phyloP scores from a whole-genome alignment of 2,797 vertebrate genomes.

The Rhadinocentrus ornatus region DNA sequence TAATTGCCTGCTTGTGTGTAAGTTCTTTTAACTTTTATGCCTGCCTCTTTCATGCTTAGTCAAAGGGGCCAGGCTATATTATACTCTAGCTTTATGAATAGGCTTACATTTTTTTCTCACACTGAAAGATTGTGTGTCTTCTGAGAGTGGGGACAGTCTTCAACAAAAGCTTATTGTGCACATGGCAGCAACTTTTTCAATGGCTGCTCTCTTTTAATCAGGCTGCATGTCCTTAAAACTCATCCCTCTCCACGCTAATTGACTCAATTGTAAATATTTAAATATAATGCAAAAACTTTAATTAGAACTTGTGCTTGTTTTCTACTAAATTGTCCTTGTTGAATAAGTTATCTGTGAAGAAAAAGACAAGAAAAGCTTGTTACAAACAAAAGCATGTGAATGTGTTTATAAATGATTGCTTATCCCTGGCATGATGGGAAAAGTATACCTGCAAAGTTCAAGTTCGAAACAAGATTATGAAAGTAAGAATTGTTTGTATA shows the following conservation, averaged over 20 bases:
- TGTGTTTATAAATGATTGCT: conserved; percentile 22
- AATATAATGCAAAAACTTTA: conserved; percentile 7
- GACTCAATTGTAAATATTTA: not conserved
- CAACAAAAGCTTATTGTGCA: conserved; percentile 83
- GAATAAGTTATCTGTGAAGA: not conserved
- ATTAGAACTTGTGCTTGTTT: conserved; percentile 20
- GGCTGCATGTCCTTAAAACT: conserved; percentile 27
- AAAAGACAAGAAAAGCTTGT: conserved; percentile 1
- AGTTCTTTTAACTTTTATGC: conserved; percentile 59
- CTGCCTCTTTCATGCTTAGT: conserved; percentile 52
- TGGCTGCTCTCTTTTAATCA: conserved; percentile 50
- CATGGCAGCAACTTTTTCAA: conserved; percentile 64
- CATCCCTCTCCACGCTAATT: conserved; percentile 15
- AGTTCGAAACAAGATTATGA: conserved; percentile 9
- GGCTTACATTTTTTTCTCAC: conserved; percentile 75
- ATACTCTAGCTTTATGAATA: conserved; percentile 79
- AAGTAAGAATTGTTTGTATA: conserved; percentile 4
- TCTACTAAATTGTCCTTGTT: not conserved
- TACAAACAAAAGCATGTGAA: conserved; percentile 11
- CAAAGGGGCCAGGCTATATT: conserved; percentile 59
- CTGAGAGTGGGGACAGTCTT: conserved; percentile 62
- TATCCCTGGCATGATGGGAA: conserved; percentile 19
- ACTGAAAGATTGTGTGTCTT: conserved; percentile 73
- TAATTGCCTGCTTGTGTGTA: conserved; percentile 24
- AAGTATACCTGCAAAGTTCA: conserved; percentile 30